Evolutionary conservation across 2,113 vertebrate genomes (phyloP).

Genomic region (Psammodynastes pulverulentus): DNA sequence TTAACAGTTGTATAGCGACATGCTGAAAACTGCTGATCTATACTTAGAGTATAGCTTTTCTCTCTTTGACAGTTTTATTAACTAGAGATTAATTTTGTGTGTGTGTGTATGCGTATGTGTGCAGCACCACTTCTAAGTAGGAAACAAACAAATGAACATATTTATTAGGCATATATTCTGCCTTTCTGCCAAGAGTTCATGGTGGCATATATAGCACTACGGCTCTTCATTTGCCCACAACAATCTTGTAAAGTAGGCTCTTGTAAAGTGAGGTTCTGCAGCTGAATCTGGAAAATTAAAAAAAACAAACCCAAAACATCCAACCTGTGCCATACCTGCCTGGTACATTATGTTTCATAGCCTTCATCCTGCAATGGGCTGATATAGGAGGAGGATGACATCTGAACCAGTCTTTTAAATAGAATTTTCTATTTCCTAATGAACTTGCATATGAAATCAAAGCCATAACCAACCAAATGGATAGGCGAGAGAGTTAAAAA

Average conservation of each 20-base stretch:
- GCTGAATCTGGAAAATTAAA: not conserved
- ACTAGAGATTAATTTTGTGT: not conserved
- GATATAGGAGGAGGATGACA: not conserved
- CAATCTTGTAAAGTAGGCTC: not conserved
- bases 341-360: not conserved
- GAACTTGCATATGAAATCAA: slow-evolving; percentile 29
- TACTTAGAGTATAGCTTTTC: slow-evolving; percentile 30
- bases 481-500: slow-evolving; percentile 41
- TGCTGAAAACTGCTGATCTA: slow-evolving; percentile 27
- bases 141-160: slow-evolving; percentile 6
- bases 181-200: not conserved
- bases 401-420: not conserved
- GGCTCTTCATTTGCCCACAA: not conserved
- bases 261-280: not conserved
- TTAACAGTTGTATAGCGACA: slow-evolving; percentile 43
- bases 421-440: slow-evolving; percentile 50
- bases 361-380: not conserved
- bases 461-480: slow-evolving; percentile 18
- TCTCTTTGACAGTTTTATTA: slow-evolving; percentile 34
- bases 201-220: not conserved
- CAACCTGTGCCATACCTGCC: not conserved
- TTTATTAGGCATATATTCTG: slow-evolving; percentile 20
- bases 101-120: no score
- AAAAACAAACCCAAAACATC: not conserved
- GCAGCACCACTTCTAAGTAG: not conserved